Conservation (phyloP, 2,113 vertebrate species). For the Ammodytes dubius region DNA sequence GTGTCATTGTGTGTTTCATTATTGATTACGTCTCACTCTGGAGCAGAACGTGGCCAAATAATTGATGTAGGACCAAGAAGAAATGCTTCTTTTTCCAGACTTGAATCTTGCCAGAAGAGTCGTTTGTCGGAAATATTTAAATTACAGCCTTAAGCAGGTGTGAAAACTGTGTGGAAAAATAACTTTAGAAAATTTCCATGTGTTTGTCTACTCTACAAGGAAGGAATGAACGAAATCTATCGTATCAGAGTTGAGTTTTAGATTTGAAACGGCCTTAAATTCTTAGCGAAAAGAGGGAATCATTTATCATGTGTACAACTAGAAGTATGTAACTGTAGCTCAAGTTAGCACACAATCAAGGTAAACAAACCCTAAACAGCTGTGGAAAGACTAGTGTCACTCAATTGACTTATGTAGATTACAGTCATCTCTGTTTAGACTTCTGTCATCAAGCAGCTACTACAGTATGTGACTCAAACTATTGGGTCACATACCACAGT, state of each 20-base stretch:
- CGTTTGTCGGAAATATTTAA: neutral
- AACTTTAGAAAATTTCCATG: neutral
- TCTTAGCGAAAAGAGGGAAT: neutral
- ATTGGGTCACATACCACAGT: neutral
- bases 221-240: neutral
- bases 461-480: neutral
- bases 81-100: conserved; percentile 14
- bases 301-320: neutral
- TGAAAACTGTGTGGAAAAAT: conserved; percentile 3
- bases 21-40: conserved; percentile 34
- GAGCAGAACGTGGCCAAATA: conserved; percentile 15
- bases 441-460: neutral
- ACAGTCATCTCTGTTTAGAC: conserved; percentile 1
- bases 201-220: conserved; percentile 3
- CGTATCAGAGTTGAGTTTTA: neutral
- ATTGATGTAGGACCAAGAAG: conserved; percentile 14
- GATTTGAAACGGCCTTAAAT: neutral
- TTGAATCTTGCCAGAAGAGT: neutral
- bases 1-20: conserved; percentile 29
- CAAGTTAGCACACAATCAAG: neutral
- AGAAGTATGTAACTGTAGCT: neutral
- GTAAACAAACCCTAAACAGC: neutral
- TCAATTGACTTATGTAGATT: neutral
- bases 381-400: neutral
- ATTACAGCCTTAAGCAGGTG: neutral